phyloP scores from a whole-genome alignment of 2,113 vertebrate species.

The Otolemur garnettii region DNA sequence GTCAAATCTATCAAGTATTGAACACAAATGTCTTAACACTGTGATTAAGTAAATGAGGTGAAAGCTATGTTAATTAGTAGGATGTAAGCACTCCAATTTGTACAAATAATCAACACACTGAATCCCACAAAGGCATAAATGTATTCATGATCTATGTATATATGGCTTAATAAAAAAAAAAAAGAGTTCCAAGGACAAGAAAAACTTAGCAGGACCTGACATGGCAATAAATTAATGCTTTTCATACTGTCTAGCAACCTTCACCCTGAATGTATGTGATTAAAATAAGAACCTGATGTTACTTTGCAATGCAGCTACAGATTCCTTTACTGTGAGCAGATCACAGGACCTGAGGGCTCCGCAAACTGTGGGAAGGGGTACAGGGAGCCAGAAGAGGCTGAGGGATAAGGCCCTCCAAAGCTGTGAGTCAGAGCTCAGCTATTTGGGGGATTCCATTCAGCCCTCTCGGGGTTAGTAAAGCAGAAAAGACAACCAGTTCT shows the following conservation, averaged over 20 bases:
- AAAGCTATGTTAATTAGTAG: too few relatives aligned
- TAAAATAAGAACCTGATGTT: constrained; percentile 1
- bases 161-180: too few relatives aligned
- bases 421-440: constrained; percentile 78
- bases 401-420: constrained; percentile 8
- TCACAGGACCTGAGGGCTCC: neutral
- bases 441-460: constrained; percentile 81
- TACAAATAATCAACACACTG: too few relatives aligned
- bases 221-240: neutral
- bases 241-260: neutral
- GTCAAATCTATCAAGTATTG: too few relatives aligned
- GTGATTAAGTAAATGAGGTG: too few relatives aligned
- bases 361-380: neutral
- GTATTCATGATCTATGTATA: too few relatives aligned
- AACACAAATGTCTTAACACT: too few relatives aligned
- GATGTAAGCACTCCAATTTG: too few relatives aligned
- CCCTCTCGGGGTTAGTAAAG: constrained; percentile 57
- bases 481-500: constrained; percentile 71
- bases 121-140: too few relatives aligned
- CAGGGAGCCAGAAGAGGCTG: neutral
- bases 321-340: neutral
- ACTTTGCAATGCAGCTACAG: neutral
- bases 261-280: neutral
- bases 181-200: neutral
- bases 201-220: neutral